Percentiles rank a stretch among this genome's conserved stretches.
phyloP scores from a whole-genome alignment of 2,888 invertebrate species.

The Stratiomys singularior region DNA sequence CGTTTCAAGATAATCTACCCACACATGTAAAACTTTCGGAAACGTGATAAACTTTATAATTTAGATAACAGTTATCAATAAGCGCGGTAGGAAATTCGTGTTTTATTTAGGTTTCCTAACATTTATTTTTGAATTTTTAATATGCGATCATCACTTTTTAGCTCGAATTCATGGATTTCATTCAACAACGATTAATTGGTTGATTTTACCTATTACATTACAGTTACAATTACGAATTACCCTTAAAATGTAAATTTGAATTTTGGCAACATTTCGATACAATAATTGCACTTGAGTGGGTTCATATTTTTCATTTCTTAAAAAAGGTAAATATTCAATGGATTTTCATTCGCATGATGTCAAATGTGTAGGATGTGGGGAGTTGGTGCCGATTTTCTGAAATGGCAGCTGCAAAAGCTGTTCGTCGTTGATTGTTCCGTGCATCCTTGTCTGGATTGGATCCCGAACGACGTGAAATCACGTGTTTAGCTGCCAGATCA shows the following conservation, averaged over 20 bases:
- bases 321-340: background rate
- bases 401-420: no score
- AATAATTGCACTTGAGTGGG: constrained; percentile 52
- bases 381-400: no score
- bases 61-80: background rate
- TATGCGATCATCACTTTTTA: background rate
- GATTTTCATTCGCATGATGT: no score
- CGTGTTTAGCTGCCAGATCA: no score
- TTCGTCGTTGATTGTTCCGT: no score
- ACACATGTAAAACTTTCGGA: no score
- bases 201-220: constrained; percentile 16
- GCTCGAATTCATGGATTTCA: background rate
- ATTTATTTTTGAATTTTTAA: background rate
- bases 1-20: no score
- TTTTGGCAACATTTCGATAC: constrained; percentile 50
- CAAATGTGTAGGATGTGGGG: no score
- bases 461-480: no score
- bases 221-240: constrained; percentile 41
- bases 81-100: background rate
- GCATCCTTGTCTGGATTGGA: no score
- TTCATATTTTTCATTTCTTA: background rate
- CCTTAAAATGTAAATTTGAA: constrained; percentile 44
- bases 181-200: constrained; percentile 12
- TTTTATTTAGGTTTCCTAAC: background rate
- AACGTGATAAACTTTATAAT: background rate